A percentile compares a stretch with the other conserved stretches of the same genome.
Evolutionary conservation across 2,797 vertebrate genomes (phyloP).

Genomic region (Pterois miles): DNA sequence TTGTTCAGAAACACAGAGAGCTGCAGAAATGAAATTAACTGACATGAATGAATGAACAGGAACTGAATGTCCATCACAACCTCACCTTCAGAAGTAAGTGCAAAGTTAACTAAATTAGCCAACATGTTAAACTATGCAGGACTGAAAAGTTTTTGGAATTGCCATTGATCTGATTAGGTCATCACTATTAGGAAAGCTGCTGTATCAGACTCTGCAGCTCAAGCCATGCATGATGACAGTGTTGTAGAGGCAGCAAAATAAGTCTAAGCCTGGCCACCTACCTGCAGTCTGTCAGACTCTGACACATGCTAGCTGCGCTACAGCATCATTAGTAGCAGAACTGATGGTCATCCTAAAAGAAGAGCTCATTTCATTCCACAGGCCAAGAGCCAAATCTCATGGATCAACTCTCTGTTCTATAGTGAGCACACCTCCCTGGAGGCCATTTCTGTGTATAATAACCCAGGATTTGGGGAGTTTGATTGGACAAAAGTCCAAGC

Average conservation of each 20-base stretch:
- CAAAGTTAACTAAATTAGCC: background rate
- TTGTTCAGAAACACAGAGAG: background rate
- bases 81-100: background rate
- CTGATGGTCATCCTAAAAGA: constrained; percentile 53
- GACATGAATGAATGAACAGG: background rate
- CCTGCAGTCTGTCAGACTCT: constrained; percentile 36
- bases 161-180: constrained; percentile 24
- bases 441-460: constrained; percentile 11
- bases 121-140: background rate
- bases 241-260: constrained; percentile 27
- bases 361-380: constrained; percentile 38
- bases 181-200: constrained; percentile 22
- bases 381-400: constrained; percentile 21
- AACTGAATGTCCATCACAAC: background rate
- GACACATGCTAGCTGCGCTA: constrained; percentile 44
- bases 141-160: constrained; percentile 1
- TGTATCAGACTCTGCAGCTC: constrained; percentile 26
- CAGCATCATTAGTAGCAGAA: constrained; percentile 66
- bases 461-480: constrained; percentile 23
- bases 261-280: constrained; percentile 35
- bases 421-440: background rate
- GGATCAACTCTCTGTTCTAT: constrained; percentile 9
- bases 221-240: constrained; percentile 23
- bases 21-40: background rate
- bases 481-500: constrained; percentile 24